Evolutionary conservation across 2,113 vertebrate species (phyloP).

Genomic region (Tenebrosternarchus preto): DNA sequence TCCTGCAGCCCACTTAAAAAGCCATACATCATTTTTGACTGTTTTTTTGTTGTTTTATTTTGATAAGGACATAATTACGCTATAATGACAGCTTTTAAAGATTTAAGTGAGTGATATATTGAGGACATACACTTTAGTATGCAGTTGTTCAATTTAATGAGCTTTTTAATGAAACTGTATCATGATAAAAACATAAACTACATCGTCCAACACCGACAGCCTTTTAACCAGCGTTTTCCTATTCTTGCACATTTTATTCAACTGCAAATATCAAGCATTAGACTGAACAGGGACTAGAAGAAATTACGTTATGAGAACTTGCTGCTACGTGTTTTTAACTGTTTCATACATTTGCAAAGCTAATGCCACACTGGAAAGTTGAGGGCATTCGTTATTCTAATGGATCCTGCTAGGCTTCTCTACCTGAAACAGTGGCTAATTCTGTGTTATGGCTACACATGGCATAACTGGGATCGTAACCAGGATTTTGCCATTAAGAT

Average conservation of each 20-base stretch:
- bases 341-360: neutral
- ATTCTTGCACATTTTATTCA: neutral
- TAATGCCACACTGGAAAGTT: neutral
- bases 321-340: neutral
- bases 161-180: conserved; percentile 34
- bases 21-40: conserved; percentile 26
- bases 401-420: neutral
- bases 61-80: conserved; percentile 24
- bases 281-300: neutral
- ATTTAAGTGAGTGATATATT: conserved; percentile 28
- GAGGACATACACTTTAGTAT: neutral
- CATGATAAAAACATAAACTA: conserved; percentile 35
- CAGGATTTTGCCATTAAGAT: neutral
- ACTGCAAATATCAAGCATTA: neutral
- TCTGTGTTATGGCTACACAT: neutral
- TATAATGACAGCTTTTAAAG: conserved; percentile 35
- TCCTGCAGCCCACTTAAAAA: conserved; percentile 32
- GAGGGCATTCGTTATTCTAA: neutral
- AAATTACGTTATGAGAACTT: neutral
- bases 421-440: neutral
- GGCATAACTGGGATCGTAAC: neutral
- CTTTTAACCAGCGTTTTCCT: conserved; percentile 9
- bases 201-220: neutral
- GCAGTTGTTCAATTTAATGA: conserved; percentile 21
- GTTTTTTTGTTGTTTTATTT: conserved; percentile 33